Evolutionary conservation across 2,888 invertebrate genomes (phyloP), one percentile per base, ranked within the genome.

Genomic region (Athalia circularis): DNA sequence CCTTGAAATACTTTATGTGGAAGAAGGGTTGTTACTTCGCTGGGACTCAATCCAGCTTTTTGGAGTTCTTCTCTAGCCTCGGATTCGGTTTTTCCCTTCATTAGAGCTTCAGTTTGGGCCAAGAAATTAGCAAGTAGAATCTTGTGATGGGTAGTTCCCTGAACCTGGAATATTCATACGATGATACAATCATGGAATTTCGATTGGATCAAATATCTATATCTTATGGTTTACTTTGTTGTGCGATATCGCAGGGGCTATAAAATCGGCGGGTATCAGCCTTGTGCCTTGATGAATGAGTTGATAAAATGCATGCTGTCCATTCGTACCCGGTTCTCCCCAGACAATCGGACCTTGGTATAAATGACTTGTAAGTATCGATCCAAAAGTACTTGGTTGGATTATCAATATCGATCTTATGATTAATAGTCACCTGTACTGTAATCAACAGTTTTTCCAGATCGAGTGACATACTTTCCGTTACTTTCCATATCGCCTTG

Each of bases 401-500:
- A 7, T 4, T 47, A 47, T n/a, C 45, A 45, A n/a, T 45, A 15
- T 15, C n/a, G 11, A 67, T 45, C 11, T 65, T 5, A 45, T 47
- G 52, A 64, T 7, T 11, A 52, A 45, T 57, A 80, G 79, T 80
- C 83, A 87, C 95, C 92, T 57, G 92, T 92, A 29, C 87, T 85
- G 83, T 92, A 91, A 86, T 91, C 88, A 77, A 93, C 93, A 43
- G 83, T 91, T 79, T 93, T 90, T 0, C 96, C 95, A 11, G 92
- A 91, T 52, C 95, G 93, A 0, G 96, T 96, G 48, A 97, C 96
- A 87, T 95, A 96, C 92, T 99, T 99, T 81, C 99, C 99, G 91
- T 99, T 99, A 83, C 98, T 98, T 91, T 99, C 99, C 99, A 99
- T 99, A 88, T 99, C 99, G 4, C 99, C 99, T 92, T 99, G 99